Base-by-base conservation (phyloP, 37 sponge, comb jelly and placozoan genomes). In the Axinella damicornis region DNA sequence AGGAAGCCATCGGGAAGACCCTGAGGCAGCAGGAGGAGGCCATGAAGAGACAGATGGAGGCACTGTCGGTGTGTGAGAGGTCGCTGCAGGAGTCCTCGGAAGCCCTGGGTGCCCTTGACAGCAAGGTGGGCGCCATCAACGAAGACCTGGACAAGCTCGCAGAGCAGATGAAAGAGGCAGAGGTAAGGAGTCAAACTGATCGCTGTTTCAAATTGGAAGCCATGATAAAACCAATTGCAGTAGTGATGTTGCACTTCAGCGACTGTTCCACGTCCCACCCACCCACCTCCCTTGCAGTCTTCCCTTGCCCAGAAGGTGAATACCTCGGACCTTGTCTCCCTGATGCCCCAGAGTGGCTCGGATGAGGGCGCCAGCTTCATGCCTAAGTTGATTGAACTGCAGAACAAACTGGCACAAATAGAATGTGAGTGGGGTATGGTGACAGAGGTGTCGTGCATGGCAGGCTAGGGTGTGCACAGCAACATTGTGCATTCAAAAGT, bases 311-410 rank as follows among this genome's bases (percentile, higher is more conserved):
- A 31, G 28, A 93, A 93, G 53, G 73, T 93, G 34, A 85, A 93
- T 37, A 58, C 56, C 18, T 60, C 75, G 24, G 93, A 92, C 57
- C 57, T 92, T 40, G 73, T 80, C 30, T 87, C 88, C 9, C 83
- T 92, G 57, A 88, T 92, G 74, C 87, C 87, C 18, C 53, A 69
- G 28, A 36, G 64, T 41, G 67, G 40, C 76, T 34, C 77, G 21
- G 91, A 74, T 54, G 82, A 65, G 13, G 85, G 54, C 18, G 13
- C 69, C 35, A 80, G 85, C 57, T 46, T 96, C 67, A 76, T 94
- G 85, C 83, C 97, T 0, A 88, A 79, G 54, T 63, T 96, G 5
- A 22, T 96, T 35, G 94, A 96, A 46, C 61, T 96, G 65, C 97
- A 96, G 78, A 80, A 58, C 54, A 88, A 89, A 55, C 71, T 96